Percentiles rank a stretch among this genome's conserved stretches.
Evolutionary conservation across 2,797 vertebrate genomes (phyloP).

Genomic region (Channallabes apus): DNA sequence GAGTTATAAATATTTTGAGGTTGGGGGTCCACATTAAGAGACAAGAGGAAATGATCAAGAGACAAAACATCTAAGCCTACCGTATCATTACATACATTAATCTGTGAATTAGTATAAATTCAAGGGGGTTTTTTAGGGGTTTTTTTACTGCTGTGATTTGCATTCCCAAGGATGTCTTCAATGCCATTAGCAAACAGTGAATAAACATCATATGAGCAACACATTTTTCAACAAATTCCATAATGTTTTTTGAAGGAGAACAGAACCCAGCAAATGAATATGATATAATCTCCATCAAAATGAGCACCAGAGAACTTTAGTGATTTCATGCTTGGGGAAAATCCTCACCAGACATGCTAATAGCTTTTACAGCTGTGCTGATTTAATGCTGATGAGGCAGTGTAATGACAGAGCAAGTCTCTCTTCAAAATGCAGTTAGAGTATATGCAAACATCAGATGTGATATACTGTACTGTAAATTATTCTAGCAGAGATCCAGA

Average conservation of each 20-base stretch:
- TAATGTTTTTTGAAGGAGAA: constrained; percentile 28
- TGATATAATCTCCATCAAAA: constrained; percentile 42
- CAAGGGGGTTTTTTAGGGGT: neutral
- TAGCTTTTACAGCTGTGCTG: constrained; percentile 49
- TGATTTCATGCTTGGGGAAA: constrained; percentile 52
- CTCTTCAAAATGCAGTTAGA: constrained; percentile 24
- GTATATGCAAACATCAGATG: constrained; percentile 40
- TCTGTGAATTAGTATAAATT: neutral
- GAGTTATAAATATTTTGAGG: constrained; percentile 55
- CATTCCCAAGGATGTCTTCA: neutral
- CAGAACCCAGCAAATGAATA: constrained; percentile 36
- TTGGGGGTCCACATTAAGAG: constrained; percentile 39
- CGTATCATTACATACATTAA: constrained; percentile 14
- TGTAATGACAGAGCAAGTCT: constrained; percentile 36
- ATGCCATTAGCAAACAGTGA: constrained; percentile 2
- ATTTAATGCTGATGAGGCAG: constrained; percentile 45
- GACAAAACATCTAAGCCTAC: constrained; percentile 30
- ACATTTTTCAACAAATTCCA: constrained; percentile 26
- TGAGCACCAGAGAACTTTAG: constrained; percentile 30
- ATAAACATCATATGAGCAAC: constrained; percentile 21
- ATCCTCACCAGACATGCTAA: constrained; percentile 47
- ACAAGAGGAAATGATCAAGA: constrained; percentile 33
- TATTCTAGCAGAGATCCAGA: constrained; percentile 36
- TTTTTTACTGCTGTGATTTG: neutral
- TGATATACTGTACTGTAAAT: constrained; percentile 41